phyloP scores from a whole-genome alignment of 1,140 invertebrate species.

The Cephus cinctus region DNA sequence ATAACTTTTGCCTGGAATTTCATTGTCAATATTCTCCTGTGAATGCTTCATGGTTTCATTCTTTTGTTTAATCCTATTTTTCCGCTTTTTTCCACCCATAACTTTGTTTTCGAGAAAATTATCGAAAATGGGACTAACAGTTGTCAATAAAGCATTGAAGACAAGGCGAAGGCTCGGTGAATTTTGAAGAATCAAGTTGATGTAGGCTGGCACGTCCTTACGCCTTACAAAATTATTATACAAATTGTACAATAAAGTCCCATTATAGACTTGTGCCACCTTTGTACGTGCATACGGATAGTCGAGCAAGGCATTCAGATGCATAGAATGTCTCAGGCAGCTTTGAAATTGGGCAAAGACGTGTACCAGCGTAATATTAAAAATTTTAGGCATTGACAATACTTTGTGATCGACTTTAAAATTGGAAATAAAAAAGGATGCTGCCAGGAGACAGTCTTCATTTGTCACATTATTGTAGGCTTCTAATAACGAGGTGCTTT shows the following conservation, averaged over 20 bases:
- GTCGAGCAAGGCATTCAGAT: slow-evolving; percentile 66
- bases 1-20: slow-evolving; percentile 9
- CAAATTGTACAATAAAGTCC: slow-evolving; percentile 74
- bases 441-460: slow-evolving; percentile 60
- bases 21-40: slow-evolving; percentile 11
- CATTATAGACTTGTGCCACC: slow-evolving; percentile 65
- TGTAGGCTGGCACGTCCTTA: slow-evolving; percentile 54
- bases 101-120: slow-evolving; percentile 5
- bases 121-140: slow-evolving; percentile 20
- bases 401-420: slow-evolving; percentile 65
- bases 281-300: slow-evolving; percentile 57
- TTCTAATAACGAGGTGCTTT: slow-evolving; percentile 19
- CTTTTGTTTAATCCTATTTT: slow-evolving; percentile 13
- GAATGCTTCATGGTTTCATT: slow-evolving; percentile 6
- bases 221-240: slow-evolving; percentile 60
- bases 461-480: slow-evolving; percentile 42
- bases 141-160: slow-evolving; percentile 33
- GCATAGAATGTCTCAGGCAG: slow-evolving; percentile 61
- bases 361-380: slow-evolving; percentile 63
- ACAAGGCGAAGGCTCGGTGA: slow-evolving; percentile 55
- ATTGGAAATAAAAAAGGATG: slow-evolving; percentile 62
- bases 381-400: slow-evolving; percentile 60
- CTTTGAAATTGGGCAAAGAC: slow-evolving; percentile 73
- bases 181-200: slow-evolving; percentile 54
- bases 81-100: slow-evolving; percentile 9